Percentiles rank a stretch among this genome's conserved stretches.
Evolutionary conservation across 2,113 vertebrate genomes (phyloP).

Genomic region (Turnix velox): DNA sequence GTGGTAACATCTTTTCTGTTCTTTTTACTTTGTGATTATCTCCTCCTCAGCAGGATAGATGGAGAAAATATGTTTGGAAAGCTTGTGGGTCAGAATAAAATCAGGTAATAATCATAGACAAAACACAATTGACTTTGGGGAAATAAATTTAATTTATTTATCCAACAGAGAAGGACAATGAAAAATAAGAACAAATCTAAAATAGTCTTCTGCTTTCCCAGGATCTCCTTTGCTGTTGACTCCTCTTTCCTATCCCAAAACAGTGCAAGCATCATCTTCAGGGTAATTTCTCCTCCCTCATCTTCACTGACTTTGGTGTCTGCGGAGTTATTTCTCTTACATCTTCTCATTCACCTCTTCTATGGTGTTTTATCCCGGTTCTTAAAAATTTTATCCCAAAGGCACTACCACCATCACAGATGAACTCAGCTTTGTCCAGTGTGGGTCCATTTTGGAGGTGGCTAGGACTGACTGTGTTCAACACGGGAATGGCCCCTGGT

Average conservation of each 20-base stretch:
- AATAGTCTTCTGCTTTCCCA: rapidly evolving
- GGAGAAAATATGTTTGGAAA: not conserved
- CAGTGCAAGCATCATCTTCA: not conserved
- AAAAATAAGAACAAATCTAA: not conserved
- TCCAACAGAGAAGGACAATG: not conserved
- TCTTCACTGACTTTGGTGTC: not conserved
- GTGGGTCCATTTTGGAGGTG: not conserved
- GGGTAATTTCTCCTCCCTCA: not conserved
- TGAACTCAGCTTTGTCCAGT: not conserved
- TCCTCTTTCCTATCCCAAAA: not conserved
- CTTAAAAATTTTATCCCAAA: not conserved
- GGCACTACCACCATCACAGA: rapidly evolving
- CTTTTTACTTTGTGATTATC: not conserved
- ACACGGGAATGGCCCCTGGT: rapidly evolving
- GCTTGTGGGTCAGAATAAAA: not conserved
- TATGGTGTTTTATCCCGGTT: not conserved
- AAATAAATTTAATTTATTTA: not conserved
- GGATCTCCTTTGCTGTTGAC: not conserved
- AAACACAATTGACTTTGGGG: not conserved
- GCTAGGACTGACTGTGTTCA: rapidly evolving
- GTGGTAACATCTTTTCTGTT: not conserved
- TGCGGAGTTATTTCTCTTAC: rapidly evolving
- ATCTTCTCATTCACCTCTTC: not conserved
- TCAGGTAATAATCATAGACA: not conserved
- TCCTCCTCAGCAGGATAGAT: not conserved